phyloP scores from a whole-genome alignment of 2,888 invertebrate genomes.

The Gasteruption jaculator region DNA sequence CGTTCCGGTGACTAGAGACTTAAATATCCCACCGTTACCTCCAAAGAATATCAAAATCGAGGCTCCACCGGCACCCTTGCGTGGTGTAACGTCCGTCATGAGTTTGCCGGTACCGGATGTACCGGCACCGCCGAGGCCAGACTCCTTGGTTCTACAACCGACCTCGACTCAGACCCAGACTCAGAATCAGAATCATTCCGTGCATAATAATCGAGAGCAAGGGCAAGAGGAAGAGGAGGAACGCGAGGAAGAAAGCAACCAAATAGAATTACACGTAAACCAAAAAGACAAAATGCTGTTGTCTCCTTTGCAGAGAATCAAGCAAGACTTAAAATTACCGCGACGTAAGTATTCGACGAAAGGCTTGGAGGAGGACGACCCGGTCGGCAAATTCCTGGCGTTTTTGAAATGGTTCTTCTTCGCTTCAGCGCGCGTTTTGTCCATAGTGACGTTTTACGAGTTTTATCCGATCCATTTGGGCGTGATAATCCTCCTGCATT shows the following conservation, averaged over 20 bases:
- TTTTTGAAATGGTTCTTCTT: slow-evolving; percentile 77
- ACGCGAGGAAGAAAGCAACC: not conserved
- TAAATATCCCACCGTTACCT: slow-evolving; percentile 49
- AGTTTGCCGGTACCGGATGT: slow-evolving; percentile 43
- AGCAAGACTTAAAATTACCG: slow-evolving; percentile 30
- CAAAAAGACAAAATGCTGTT: slow-evolving; percentile 3
- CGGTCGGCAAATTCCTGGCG: slow-evolving; percentile 64
- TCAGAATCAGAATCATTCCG: slow-evolving; percentile 3
- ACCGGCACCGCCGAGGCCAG: slow-evolving; percentile 47
- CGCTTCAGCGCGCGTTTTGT: slow-evolving; percentile 66
- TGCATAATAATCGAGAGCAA: not conserved
- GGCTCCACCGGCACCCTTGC: slow-evolving; percentile 46
- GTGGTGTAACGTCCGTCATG: slow-evolving; percentile 42
- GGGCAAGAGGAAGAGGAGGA: slow-evolving; percentile 17
- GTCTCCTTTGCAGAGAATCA: slow-evolving; percentile 13
- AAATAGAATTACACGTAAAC: slow-evolving; percentile 6
- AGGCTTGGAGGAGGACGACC: slow-evolving; percentile 72
- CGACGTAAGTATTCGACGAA: slow-evolving; percentile 48
- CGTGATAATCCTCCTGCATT: slow-evolving; percentile 61
- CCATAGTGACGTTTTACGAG: slow-evolving; percentile 66
- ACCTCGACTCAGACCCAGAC: too few species aligned
- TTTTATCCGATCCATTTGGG: slow-evolving; percentile 56
- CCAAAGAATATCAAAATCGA: slow-evolving; percentile 43
- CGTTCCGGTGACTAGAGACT: too few species aligned
- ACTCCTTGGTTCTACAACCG: slow-evolving; percentile 35